phyloP scores from a whole-genome alignment of 2,797 vertebrate species.

The Ambastaia sidthimunki region DNA sequence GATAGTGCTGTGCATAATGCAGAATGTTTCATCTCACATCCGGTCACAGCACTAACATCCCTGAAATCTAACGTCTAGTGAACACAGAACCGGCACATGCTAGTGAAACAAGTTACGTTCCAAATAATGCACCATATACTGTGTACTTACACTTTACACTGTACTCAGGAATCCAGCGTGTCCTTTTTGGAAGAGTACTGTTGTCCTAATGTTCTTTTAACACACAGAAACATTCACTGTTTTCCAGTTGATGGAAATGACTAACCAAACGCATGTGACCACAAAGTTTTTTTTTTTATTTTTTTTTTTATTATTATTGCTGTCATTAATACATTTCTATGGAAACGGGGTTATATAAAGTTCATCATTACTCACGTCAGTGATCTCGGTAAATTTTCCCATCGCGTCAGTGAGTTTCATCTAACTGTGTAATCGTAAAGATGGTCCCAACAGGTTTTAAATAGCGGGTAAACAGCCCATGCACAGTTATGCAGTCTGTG shows the following conservation, averaged over 20 bases:
- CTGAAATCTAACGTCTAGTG: slow-evolving; percentile 41
- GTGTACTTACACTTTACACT: background rate
- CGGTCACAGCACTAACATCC: slow-evolving; percentile 3
- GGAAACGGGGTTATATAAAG: background rate
- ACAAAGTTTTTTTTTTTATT: background rate
- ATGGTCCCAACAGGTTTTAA: slow-evolving; percentile 33
- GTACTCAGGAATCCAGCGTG: background rate
- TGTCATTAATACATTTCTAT: background rate
- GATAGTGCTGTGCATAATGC: slow-evolving; percentile 12
- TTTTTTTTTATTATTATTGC: background rate
- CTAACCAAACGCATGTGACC: too few species aligned
- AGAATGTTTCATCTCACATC: slow-evolving; percentile 32
- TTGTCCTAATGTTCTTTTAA: too few species aligned
- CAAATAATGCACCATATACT: background rate
- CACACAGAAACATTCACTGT: background rate
- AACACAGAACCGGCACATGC: slow-evolving; percentile 20
- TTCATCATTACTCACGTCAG: slow-evolving; percentile 1
- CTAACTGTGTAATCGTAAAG: slow-evolving; percentile 22
- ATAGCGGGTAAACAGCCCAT: slow-evolving; percentile 31
- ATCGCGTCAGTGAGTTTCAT: slow-evolving; percentile 10
- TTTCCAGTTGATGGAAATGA: background rate
- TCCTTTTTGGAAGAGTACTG: too few species aligned
- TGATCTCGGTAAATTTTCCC: background rate
- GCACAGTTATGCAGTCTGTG: slow-evolving; percentile 15
- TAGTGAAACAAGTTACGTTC: background rate